Conservation (phyloP, 2,888 invertebrate species). For the Podotricha telesiphe region DNA sequence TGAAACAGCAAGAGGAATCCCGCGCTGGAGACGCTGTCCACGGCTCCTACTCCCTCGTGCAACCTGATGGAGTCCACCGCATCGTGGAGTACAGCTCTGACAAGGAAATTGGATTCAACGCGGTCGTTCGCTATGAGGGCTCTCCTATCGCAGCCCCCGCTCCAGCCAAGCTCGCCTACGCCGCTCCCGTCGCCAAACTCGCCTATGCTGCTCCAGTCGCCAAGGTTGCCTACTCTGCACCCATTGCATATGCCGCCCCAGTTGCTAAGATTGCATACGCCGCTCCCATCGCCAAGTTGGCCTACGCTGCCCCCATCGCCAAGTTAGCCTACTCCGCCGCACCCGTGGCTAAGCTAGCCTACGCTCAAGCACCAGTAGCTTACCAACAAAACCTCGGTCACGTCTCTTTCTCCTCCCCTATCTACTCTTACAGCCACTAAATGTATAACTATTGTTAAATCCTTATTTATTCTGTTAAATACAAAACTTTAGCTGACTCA, state of each 20-base stretch:
- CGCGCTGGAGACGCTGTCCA: conserved; percentile 73
- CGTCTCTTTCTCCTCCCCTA: conserved; percentile 53
- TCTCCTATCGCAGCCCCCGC: conserved; percentile 55
- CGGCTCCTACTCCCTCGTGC: conserved; percentile 77
- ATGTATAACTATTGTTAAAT: conserved; percentile 43
- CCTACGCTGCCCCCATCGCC: conserved; percentile 54
- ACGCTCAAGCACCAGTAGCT: conserved; percentile 50
- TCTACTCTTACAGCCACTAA: conserved; percentile 73
- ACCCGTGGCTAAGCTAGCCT: conserved; percentile 52
- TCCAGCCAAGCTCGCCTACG: conserved; percentile 54
- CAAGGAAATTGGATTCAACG: conserved; percentile 74
- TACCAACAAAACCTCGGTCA: conserved; percentile 55
- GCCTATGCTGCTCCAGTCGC: conserved; percentile 53
- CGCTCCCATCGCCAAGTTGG: conserved; percentile 50
- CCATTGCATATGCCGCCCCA: conserved; percentile 47
- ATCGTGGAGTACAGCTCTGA: conserved; percentile 77
- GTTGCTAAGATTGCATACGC: conserved; percentile 48
- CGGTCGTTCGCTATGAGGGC: conserved; percentile 74
- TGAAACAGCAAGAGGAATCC: conserved; percentile 75
- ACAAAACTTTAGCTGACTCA: conserved; percentile 43
- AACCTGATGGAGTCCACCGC: conserved; percentile 74
- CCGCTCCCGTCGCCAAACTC: conserved; percentile 54
- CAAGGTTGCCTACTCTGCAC: conserved; percentile 52
- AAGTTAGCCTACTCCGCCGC: conserved; percentile 56
- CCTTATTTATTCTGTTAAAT: conserved; percentile 47